Base-by-base conservation (phyloP, 37 sponge, comb jelly and placozoan genomes). In the Geodia barretti region DNA sequence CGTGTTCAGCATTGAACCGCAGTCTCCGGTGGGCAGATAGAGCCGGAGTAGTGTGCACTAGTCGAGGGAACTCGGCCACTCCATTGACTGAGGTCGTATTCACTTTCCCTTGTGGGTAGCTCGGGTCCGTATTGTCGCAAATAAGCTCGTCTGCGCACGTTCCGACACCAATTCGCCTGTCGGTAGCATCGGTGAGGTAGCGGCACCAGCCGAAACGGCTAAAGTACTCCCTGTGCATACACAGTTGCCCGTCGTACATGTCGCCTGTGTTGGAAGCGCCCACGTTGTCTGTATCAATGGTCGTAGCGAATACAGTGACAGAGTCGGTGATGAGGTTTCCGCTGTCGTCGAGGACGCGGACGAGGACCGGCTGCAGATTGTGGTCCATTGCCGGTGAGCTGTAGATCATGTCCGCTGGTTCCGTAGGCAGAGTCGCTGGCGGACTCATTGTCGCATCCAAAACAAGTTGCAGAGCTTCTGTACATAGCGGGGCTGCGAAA, bases 381-480 rank as follows among this genome's bases (percentile, higher is more conserved):
- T 78, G 79, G 19, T 89, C 90, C 30, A 67, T 83, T 3, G 69
- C 90, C 28, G 84, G 80, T 23, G 78, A 62, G 34, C 28, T 84
- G 76, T 84, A 84, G 4, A 79, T 38, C 76, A 83, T 74, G 1
- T 75, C 75, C 1, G 37, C 63, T 0, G 84, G 80, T 62, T 89
- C 80, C 5, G 69, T 79, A 29, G 90, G 90, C 0, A 82, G 75
- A 11, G 25, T 31, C 23, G 74, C 37, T 3, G 90, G 84, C 7
- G 90, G 90, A 20, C 84, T 83, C 47, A 41, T 83, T 25, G 17
- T 47, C 0, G 54, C 58, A 68, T 89, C 78, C 39, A 89, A 36
- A 58, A 82, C 75, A 21, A 88, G 77, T 30, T 79, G 65, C 5
- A 47, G 54, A 17, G 54, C 54, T 47, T 47, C 11, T 17, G 54